Percentiles rank a stretch among this genome's conserved stretches.
Evolutionary conservation across 2,888 invertebrate genomes (phyloP).

Genomic region (Atethmia centrago): DNA sequence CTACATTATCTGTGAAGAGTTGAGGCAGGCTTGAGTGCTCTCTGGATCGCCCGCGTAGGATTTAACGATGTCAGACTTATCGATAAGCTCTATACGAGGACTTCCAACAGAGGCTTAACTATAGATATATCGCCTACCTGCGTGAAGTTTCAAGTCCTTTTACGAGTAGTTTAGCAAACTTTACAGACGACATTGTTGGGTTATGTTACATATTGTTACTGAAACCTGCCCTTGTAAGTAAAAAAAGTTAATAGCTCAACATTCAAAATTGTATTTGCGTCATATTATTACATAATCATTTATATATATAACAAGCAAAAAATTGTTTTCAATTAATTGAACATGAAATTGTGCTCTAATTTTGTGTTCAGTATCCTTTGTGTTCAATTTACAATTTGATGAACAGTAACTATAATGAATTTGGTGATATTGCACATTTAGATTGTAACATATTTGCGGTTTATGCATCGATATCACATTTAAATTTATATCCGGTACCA

Average conservation of each 20-base stretch:
- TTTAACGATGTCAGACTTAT: slow-evolving; percentile 76
- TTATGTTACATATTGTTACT: background rate
- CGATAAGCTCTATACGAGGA: slow-evolving; percentile 65
- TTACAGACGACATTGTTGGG: slow-evolving; percentile 1
- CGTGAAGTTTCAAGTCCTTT: slow-evolving; percentile 31
- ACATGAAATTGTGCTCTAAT: background rate
- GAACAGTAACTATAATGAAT: slow-evolving; percentile 8
- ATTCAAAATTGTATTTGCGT: too few species aligned
- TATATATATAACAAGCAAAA: background rate
- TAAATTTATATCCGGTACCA: background rate
- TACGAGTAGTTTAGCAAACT: slow-evolving; percentile 28
- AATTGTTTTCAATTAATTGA: background rate
- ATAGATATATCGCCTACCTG: slow-evolving; percentile 47
- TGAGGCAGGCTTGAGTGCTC: slow-evolving; percentile 74
- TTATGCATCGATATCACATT: slow-evolving; percentile 9
- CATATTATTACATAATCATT: background rate
- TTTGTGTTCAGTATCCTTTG: slow-evolving; percentile 5
- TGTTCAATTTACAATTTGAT: slow-evolving; percentile 26
- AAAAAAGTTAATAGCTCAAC: background rate
- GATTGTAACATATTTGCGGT: slow-evolving; percentile 7
- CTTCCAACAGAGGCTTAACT: slow-evolving; percentile 56
- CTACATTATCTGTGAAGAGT: slow-evolving; percentile 66
- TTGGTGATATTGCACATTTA: slow-evolving; percentile 10
- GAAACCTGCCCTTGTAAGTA: background rate
- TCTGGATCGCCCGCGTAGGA: slow-evolving; percentile 70